These are phyloP conservation scores for Camelus dromedarius DNA, from an alignment of 2,113 vertebrate species.

Conservation along the genomic window DNA sequence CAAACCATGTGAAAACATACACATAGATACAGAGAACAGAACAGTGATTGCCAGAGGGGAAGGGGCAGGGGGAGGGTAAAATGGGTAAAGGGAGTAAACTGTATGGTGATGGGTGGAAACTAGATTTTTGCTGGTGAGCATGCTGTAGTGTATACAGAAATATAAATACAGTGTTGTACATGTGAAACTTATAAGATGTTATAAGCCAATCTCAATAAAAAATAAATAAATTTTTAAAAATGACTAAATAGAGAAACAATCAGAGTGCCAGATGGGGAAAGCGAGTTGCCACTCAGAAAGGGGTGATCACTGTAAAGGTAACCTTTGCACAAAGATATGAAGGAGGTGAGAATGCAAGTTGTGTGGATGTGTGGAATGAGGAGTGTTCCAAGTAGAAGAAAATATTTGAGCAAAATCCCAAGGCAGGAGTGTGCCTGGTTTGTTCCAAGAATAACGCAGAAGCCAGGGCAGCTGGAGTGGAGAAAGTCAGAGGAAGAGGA, in stretches of 20 bases:
- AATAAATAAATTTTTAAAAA: not conserved
- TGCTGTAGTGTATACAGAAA: not conserved
- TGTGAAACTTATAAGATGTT: not conserved
- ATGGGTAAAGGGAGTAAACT: not conserved
- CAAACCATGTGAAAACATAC: too few species aligned
- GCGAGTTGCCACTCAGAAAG: not conserved
- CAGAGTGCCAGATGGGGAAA: not conserved
- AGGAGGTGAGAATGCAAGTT: not conserved
- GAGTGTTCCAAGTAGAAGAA: not conserved
- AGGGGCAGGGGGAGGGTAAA: not conserved
- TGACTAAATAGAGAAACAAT: not conserved
- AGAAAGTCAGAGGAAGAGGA: not conserved
- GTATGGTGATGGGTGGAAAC: not conserved
- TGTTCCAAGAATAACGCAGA: not conserved
- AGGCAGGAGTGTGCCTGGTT: not conserved
- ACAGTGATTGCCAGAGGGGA: not conserved
- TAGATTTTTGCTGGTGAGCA: not conserved
- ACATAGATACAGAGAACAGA: not conserved
- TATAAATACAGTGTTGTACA: not conserved
- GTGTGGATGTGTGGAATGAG: not conserved
- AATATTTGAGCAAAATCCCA: not conserved
- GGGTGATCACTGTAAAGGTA: not conserved
- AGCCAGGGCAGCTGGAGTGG: not conserved
- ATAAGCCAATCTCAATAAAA: not conserved
- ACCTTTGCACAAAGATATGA: not conserved